phyloP scores from a whole-genome alignment of 2,888 invertebrate species.

The Macrosiphum euphorbiae region DNA sequence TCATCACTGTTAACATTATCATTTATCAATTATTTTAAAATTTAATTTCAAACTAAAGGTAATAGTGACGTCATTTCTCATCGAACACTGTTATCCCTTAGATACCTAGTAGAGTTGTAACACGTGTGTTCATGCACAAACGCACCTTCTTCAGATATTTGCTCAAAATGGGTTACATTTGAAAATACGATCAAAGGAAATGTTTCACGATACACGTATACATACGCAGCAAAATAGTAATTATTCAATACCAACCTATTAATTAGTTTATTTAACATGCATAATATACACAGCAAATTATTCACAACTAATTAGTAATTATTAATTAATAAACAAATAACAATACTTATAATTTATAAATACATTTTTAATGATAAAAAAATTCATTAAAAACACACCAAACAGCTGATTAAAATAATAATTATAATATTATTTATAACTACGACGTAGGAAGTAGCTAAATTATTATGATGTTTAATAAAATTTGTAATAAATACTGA shows the following conservation, averaged over 20 bases:
- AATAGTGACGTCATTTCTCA: neutral
- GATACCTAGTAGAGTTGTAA: neutral
- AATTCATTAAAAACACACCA: neutral
- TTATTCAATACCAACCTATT: neutral
- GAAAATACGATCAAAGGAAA: constrained; percentile 6
- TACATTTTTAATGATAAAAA: neutral
- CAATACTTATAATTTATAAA: neutral
- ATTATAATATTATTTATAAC: neutral
- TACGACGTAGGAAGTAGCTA: neutral
- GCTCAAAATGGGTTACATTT: neutral
- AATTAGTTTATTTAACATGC: neutral
- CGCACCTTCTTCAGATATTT: neutral
- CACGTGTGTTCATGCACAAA: neutral
- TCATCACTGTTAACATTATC: neutral
- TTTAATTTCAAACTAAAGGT: neutral
- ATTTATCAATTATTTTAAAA: neutral
- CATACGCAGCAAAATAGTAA: neutral
- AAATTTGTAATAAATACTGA: neutral
- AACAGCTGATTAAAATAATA: neutral
- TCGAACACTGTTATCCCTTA: neutral
- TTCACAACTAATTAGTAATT: neutral
- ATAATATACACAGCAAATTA: neutral
- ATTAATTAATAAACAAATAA: neutral
- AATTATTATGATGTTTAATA: neutral
- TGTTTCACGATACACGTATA: neutral